Percentiles rank a stretch among this genome's conserved stretches.
Conservation (phyloP, 2,797 vertebrate species). For the Sardinella longiceps region DNA sequence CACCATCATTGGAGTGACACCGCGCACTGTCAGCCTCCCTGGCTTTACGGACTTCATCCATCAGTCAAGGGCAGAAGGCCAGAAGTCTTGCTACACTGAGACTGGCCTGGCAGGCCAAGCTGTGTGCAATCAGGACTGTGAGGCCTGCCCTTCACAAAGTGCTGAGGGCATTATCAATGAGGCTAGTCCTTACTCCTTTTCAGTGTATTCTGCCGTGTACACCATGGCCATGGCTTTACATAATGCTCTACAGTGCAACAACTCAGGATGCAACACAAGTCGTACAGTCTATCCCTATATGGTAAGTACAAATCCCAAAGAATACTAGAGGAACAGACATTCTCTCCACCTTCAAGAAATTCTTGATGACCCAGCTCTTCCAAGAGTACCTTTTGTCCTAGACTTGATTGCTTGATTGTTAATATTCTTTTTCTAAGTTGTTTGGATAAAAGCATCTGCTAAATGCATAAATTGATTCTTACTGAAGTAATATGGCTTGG, state of each 20-base stretch:
- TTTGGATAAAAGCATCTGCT: too few species aligned
- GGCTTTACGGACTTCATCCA: conserved; percentile 72
- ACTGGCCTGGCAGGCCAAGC: not conserved
- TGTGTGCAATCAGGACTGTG: conserved; percentile 71
- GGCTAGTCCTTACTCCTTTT: conserved; percentile 70
- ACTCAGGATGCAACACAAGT: conserved; percentile 62
- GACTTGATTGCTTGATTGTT: too few species aligned
- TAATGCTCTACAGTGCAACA: conserved; percentile 71
- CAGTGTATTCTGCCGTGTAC: conserved; percentile 76
- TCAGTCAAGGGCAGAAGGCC: conserved; percentile 23
- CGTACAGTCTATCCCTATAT: conserved; percentile 73
- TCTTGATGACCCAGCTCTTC: too few species aligned
- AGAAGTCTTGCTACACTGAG: conserved; percentile 22
- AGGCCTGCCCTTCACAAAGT: conserved; percentile 51
- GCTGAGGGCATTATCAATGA: conserved; percentile 27
- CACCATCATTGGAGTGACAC: conserved; percentile 75
- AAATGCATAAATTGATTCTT: too few species aligned
- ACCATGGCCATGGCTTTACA: conserved; percentile 80
- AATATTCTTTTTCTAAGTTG: too few species aligned
- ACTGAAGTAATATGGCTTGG: not conserved
- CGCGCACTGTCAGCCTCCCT: conserved; percentile 58
- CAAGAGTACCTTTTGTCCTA: too few species aligned
- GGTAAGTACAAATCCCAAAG: too few species aligned
- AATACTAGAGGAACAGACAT: too few species aligned
- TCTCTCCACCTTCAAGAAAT: too few species aligned